Evolutionary conservation across 1,140 invertebrate species (phyloP), one percentile per base, ranked within the genome.

Genomic region (Drosophila ohnishii): DNA sequence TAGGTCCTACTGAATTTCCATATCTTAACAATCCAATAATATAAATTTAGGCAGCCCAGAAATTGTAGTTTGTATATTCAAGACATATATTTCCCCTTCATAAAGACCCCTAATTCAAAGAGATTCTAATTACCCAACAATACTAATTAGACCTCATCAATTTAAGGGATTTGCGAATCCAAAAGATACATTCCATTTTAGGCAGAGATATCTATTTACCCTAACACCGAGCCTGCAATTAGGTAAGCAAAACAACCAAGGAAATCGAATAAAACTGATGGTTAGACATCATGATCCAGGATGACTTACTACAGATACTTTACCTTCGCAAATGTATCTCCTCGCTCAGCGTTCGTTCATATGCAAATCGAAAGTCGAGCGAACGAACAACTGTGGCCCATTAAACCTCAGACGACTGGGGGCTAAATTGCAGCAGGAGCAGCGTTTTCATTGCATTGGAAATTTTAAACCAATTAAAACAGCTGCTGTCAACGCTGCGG

Each of bases 381-480:
- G 32, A 35, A 35, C 19, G 63, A 42, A 86, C 81, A 81, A 84
- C 64, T 86, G 81, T 42, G 58, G 74, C 62, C 83, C 75, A 87
- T 85, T 85, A 85, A 87, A 87, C 82, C 83, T 82, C 83, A 78
- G 83, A 85, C 69, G 78, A 85, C 82, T 86, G 82, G 69, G 47
- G 81, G 81, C 78, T 37, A 76, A 86, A 75, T 85, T 50, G 64
- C 74, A 51, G 9, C 40, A 37, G 71, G 51, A 53, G 53, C 70
- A 61, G 60, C 74, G 67, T 50, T 77, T 77, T 79, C 72, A 55
- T 57, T 47, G 65, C 84, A 83, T 74, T 87, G 83, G 66, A 77
- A 87, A 87, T 87, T 87, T 73, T 88, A 88, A 87, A 88, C 83
- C 83, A 87, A 87, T 87, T 87, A 87, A 87, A 87, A 88, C 83